Base-by-base conservation (phyloP, 1,140 invertebrate genomes). In the Ruditapes philippinarum region DNA sequence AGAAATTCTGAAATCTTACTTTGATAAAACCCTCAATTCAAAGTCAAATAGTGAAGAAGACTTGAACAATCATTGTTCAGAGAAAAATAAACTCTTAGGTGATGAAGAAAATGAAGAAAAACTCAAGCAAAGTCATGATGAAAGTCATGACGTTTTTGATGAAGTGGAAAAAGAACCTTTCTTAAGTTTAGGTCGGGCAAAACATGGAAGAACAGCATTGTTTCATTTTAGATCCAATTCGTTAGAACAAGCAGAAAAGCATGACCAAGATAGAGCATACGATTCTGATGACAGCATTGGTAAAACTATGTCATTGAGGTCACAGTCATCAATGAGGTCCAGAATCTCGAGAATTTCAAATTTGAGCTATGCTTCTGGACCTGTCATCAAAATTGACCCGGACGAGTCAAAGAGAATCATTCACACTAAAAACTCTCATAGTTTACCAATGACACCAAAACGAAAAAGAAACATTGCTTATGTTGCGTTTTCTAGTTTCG, bases 221-320 rank as follows among this genome's bases (percentile, higher is more conserved):
- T 68, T 84, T n/a, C 5, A 40, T 19, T 68, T 84, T 38, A 84
- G 73, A 38, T 84, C 81, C 19, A 38, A 51, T 22, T 84, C 81
- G 0, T 68, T 84, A 33, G 81, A 84, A 54, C 81, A 70, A 25
- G 65, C 38, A 36, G 81, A 84, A 42, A 78, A 36, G 65, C 65
- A 70, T 31, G 12, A 70, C 19, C n/a, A 31, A 0, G 74, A 78
- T 54, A 54, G 49, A 49, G n/a, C 38, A n/a, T 84, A 84, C n/a
- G 81, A 73, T 28, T 84, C 81, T 28, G 81, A 84, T 73, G 81
- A 84, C 22, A 84, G 81, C 38, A 51, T 84, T 73, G 81, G 81
- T 4, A 68, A 84, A 19, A 33, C 62, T 17, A n/a, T n/a, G 7
- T 84, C 81, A 14, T 49, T 84, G 17, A 25, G 65, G n/a, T 84